Base-by-base conservation (phyloP, 2,797 vertebrate genomes). In the Epinephelus awoara region DNA sequence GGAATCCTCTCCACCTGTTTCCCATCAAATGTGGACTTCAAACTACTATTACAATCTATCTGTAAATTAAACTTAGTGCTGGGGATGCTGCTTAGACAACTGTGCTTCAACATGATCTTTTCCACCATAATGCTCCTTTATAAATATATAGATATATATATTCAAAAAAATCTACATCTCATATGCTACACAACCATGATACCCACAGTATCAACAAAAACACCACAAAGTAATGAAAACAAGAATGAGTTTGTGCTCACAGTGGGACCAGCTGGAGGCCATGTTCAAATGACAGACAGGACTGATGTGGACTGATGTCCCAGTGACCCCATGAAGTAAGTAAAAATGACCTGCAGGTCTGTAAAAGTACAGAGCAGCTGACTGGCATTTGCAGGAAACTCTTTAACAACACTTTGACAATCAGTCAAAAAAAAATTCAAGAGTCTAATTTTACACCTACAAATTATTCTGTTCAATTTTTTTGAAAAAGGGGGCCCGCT, bases 171-270 rank as follows among this genome's bases (percentile, higher is more conserved):
- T 72, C 50, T 69, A 87, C 65, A 77, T 73, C 42, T 80, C 56
- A 79, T 72, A 72, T 72, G 40, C 82, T 77, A 85, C 67, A 89
- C 75, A 83, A 67, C 65, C 81, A 79, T 82, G 58, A 78, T n/a
- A 77, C 49, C 71, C 72, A 76, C 46, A 77, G 73, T 73, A 72
- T 80, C 51, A 78, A 85, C 56, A 82, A 79, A 80, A 69, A 44
- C 7, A 44, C 6, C 3, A 66, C 67, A 40, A 88, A 83, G 44
- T 6, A 61, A 76, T 62, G 14, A 47, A 61, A 77, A 87, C 5
- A 21, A 64, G 18, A 59, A 44, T 66, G 10, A 80, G 9, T 75
- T 67, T 56, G 17, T 17, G 62, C 29, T 68, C 40, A 79, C 67
- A 62, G 40, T 66, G 54, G n/a, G n/a, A 62, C 2, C 47, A 40